These are phyloP conservation scores for Drosophila micromelanica DNA, from an alignment of 1,140 invertebrate species.

Conservation along the genomic window DNA sequence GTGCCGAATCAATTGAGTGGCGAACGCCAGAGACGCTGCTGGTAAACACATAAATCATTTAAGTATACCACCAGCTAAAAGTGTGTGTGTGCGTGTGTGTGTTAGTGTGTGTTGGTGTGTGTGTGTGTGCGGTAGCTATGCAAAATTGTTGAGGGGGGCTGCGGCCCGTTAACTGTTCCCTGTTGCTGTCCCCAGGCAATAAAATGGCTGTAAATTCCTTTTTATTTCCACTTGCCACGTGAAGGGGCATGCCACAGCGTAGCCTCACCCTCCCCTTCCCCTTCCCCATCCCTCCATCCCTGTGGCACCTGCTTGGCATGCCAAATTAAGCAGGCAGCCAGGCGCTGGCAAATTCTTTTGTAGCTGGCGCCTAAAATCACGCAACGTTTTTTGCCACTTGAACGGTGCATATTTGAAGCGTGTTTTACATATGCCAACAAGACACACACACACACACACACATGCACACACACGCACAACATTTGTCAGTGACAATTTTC, in stretches of 20 bases:
- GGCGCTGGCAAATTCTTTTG: slow-evolving; percentile 27
- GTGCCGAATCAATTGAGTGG: slow-evolving; percentile 76
- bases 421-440: slow-evolving; percentile 74
- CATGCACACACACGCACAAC: too few species aligned
- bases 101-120: slow-evolving; percentile 19
- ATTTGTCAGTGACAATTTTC: slow-evolving; percentile 81
- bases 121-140: slow-evolving; percentile 36
- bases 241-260: slow-evolving; percentile 20
- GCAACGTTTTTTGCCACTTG: slow-evolving; percentile 43
- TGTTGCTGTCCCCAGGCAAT: slow-evolving; percentile 34
- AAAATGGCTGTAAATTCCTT: slow-evolving; percentile 70
- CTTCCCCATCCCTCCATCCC: too few species aligned
- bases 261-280: too few species aligned
- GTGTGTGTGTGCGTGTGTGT: slow-evolving; percentile 10
- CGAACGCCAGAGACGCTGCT: slow-evolving; percentile 29
- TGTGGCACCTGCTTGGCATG: slow-evolving; percentile 70
- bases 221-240: slow-evolving; percentile 47
- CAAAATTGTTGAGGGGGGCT: slow-evolving; percentile 38
- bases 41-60: slow-evolving; percentile 71
- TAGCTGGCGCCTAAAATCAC: slow-evolving; percentile 48
- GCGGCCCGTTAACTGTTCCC: slow-evolving; percentile 29
- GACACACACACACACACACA: too few species aligned
- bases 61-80: slow-evolving; percentile 31
- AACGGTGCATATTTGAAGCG: slow-evolving; percentile 72
- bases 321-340: slow-evolving; percentile 60